Evolutionary conservation across 2,113 vertebrate species (phyloP).

Genomic region (Oryctolagus cuniculus): DNA sequence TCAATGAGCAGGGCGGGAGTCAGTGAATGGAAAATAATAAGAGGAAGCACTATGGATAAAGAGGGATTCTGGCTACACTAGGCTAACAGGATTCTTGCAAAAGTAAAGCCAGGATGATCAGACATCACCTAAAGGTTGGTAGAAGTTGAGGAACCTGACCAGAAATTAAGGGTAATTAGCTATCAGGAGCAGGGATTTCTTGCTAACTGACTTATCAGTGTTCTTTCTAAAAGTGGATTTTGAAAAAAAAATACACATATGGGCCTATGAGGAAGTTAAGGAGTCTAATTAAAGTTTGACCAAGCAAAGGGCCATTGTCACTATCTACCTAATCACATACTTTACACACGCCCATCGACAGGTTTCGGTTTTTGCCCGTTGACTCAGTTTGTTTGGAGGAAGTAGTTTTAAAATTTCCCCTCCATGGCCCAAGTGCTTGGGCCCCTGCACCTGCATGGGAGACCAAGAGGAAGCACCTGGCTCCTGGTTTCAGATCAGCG

Average conservation of each 20-base stretch:
- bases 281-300: not conserved
- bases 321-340: not conserved
- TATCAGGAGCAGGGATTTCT: not conserved
- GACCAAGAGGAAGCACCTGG: no score
- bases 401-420: not conserved
- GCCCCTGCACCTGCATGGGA: no score
- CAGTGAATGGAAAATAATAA: not conserved
- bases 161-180: not conserved
- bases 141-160: not conserved
- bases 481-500: no score
- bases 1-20: not conserved
- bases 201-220: not conserved
- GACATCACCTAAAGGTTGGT: not conserved
- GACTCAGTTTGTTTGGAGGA: conserved; percentile 23
- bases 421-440: no score
- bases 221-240: not conserved
- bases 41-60: not conserved
- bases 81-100: not conserved
- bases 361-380: not conserved
- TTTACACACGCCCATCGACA: not conserved
- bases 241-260: not conserved
- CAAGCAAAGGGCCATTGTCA: not conserved
- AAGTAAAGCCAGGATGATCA: not conserved
- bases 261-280: not conserved
- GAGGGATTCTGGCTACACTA: not conserved